Base-by-base conservation (phyloP, 2,797 vertebrate genomes). In the Phataginus tricuspis region DNA sequence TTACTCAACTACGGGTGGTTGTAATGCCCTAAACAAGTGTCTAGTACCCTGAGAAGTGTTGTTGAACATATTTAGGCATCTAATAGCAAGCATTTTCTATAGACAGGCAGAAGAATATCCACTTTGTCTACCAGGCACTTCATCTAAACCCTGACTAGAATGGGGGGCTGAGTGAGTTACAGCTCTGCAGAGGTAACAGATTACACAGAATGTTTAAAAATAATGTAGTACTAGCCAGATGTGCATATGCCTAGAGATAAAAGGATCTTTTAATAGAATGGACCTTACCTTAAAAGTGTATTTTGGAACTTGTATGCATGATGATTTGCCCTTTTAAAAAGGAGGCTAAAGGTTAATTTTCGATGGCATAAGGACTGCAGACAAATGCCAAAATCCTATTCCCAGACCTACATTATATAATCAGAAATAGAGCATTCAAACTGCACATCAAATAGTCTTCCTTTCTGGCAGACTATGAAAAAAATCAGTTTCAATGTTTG, bases 391-490 rank as follows among this genome's bases (percentile, higher is more conserved):
- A 96, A 95, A 97, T 5, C 90, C 39, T 96, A 77, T 91, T 97
- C 98, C 92, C 74, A 98, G 93, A 97, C 86, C 85, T 29, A 89
- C 93, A 97, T 97, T 0, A 1, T 83, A 80, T 78, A 89, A 94
- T 95, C 97, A 98, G 95, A 97, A 98, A 95, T 75, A 37, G 0
- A 13, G 89, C 88, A 68, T 96, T 96, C 69, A 42, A 95, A 97
- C 57, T 92, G 92, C 96, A 97, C 89, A 98, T 84, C 97, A 98
- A 97, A 97, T 97, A 97, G 93, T 34, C 97, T 96, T 42, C 6
- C 82, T 97, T 97, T 96, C 97, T 98, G 97, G 97, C 98, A 98
- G 97, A 97, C 69, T 93, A 90, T 97, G 97, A 98, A 98, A 98
- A 97, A 94, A 97, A 78, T 90, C 95, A 83, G 64, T 86, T 96